Conservation (phyloP, 2,888 invertebrate species). For the Hoplodrina blanda region DNA sequence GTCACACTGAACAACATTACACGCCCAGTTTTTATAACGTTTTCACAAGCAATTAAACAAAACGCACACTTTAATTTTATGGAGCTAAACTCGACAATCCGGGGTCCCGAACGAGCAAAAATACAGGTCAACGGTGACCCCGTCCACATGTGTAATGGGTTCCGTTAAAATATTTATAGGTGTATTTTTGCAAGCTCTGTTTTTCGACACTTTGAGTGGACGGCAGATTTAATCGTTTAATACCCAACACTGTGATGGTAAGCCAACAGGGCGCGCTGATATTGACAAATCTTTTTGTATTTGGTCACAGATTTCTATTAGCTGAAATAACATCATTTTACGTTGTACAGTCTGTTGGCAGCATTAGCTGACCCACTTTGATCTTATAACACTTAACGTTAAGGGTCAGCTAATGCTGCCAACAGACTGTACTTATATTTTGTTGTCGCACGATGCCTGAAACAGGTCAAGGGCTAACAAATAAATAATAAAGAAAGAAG, state of each 20-base stretch:
- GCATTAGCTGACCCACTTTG: too few species aligned
- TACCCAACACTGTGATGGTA: conserved; percentile 31
- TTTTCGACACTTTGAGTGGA: conserved; percentile 34
- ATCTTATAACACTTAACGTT: too few species aligned
- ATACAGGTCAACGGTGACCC: conserved; percentile 58
- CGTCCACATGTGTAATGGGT: conserved; percentile 50
- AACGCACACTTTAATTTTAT: conserved; percentile 67
- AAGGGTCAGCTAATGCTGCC: too few species aligned
- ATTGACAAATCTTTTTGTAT: conserved; percentile 34
- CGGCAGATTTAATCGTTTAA: conserved; percentile 56
- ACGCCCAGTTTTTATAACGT: conserved; percentile 50
- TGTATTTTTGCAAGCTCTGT: conserved; percentile 55
- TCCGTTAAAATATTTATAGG: conserved; percentile 55
- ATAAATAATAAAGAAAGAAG: not conserved
- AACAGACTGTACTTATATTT: too few species aligned
- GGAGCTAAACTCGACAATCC: conserved; percentile 46
- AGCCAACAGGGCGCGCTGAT: conserved; percentile 28
- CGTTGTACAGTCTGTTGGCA: too few species aligned
- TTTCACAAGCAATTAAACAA: conserved; percentile 73
- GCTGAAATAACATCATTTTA: conserved; percentile 31
- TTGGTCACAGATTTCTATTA: conserved; percentile 40
- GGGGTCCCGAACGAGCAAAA: conserved; percentile 47
- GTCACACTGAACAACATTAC: conserved; percentile 50
- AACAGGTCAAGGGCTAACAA: conserved; percentile 6
- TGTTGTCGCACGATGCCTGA: not conserved